phyloP scores from a whole-genome alignment of 1,140 invertebrate species.

The Odontomachus brunneus region DNA sequence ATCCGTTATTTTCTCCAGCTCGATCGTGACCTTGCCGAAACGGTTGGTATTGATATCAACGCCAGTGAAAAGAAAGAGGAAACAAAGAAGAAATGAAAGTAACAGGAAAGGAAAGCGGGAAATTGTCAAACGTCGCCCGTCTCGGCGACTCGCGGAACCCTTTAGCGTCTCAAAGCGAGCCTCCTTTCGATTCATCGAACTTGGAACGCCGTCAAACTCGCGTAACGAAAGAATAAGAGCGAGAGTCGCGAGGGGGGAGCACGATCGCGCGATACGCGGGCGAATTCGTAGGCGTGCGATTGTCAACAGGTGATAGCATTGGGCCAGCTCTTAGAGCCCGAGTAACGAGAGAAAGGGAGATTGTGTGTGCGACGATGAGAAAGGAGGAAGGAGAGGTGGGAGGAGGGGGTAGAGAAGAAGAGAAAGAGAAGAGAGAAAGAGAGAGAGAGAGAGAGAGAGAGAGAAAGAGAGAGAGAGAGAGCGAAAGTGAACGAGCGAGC shows the following conservation, averaged over 20 bases:
- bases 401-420: neutral
- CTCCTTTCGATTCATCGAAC: constrained; percentile 13
- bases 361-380: constrained; percentile 58
- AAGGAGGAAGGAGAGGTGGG: constrained; percentile 9
- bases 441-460: no score
- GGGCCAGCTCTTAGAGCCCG: constrained; percentile 67
- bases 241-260: neutral
- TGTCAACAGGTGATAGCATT: constrained; percentile 79
- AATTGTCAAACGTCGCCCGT: no score
- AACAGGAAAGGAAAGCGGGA: no score
- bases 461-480: constrained; percentile 8
- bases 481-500: no score
- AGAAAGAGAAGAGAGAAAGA: neutral
- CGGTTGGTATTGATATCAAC: no score
- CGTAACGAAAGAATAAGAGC: constrained; percentile 48
- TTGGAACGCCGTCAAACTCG: constrained; percentile 25
- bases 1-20: no score
- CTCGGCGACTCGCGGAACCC: neutral
- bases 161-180: constrained; percentile 11
- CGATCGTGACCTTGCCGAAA: no score
- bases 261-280: constrained; percentile 56
- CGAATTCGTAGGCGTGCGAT: constrained; percentile 70
- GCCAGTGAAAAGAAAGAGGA: no score
- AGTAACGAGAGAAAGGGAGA: constrained; percentile 74
- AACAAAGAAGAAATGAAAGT: no score